Percentiles rank a stretch among this genome's conserved stretches.
These are phyloP conservation scores for Lasius fuliginosus DNA, from an alignment of 2,888 invertebrate genomes.

Conservation along the genomic window DNA sequence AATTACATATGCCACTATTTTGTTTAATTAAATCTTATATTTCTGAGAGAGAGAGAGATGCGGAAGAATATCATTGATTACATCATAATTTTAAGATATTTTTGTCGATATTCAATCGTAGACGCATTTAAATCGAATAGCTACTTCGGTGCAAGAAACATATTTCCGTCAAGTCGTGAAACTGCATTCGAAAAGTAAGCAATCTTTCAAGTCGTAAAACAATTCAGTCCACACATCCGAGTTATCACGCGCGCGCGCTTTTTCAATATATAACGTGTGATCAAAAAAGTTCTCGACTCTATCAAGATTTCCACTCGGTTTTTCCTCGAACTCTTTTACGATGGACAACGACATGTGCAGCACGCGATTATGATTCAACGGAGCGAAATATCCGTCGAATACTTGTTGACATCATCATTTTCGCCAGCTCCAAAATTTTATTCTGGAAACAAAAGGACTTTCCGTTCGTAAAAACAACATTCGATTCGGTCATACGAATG, in stretches of 20 bases:
- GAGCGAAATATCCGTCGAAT: slow-evolving; percentile 27
- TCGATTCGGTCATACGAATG: not conserved
- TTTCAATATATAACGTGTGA: not conserved
- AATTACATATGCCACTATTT: not conserved
- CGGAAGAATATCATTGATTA: not conserved
- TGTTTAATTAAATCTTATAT: not conserved
- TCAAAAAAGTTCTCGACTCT: slow-evolving; percentile 21
- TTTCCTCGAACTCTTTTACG: slow-evolving; percentile 23
- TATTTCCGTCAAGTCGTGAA: slow-evolving; percentile 7
- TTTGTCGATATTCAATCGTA: not conserved
- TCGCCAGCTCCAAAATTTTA: slow-evolving; percentile 18
- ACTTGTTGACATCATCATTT: slow-evolving; percentile 17
- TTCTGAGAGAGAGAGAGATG: not conserved
- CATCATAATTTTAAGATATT: not conserved
- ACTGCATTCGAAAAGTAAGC: slow-evolving; percentile 22
- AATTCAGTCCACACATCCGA: slow-evolving; percentile 12
- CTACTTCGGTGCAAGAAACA: slow-evolving; percentile 23
- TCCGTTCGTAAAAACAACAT: slow-evolving; percentile 28
- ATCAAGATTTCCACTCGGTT: slow-evolving; percentile 8
- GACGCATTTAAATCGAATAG: not conserved
- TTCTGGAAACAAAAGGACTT: slow-evolving; percentile 29
- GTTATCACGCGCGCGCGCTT: not conserved
- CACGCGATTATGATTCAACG: slow-evolving; percentile 31
- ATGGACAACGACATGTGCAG: not conserved
- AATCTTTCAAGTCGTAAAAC: slow-evolving; percentile 18